phyloP scores from a whole-genome alignment of 2,113 vertebrate genomes.

The Bagarius yarrelli region DNA sequence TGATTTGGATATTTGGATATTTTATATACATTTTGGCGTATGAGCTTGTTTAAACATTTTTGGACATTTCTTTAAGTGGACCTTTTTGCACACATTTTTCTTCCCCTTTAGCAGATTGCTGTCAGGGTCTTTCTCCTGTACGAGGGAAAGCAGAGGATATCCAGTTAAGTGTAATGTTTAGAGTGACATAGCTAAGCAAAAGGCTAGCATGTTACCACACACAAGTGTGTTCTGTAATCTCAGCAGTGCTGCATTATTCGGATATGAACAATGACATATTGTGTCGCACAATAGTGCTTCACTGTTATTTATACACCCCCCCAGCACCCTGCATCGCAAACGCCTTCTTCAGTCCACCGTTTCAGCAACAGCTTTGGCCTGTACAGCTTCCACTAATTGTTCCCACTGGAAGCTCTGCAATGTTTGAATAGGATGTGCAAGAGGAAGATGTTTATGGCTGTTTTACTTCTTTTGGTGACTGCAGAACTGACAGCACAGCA shows the following conservation, averaged over 20 bases:
- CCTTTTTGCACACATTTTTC: neutral
- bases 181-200: conserved; percentile 40
- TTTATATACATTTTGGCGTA: neutral
- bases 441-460: conserved; percentile 50
- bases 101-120: neutral
- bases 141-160: conserved; percentile 26
- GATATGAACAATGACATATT: conserved; percentile 66
- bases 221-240: conserved; percentile 58
- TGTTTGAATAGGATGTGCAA: conserved; percentile 50
- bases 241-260: conserved; percentile 43
- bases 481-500: conserved; percentile 22
- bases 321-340: conserved; percentile 54
- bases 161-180: conserved; percentile 16
- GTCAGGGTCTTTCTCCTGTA: neutral
- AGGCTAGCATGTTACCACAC: conserved; percentile 47
- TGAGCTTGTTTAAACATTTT: neutral
- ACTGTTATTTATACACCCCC: conserved; percentile 64
- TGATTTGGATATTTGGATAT: no score
- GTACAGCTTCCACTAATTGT: conserved; percentile 60
- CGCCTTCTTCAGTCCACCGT: conserved; percentile 51
- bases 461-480: conserved; percentile 41
- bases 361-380: conserved; percentile 51
- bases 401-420: conserved; percentile 46
- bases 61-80: neutral
- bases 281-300: conserved; percentile 65